Evolutionary conservation across 2,113 vertebrate genomes (phyloP).

Genomic region (Passer domesticus): DNA sequence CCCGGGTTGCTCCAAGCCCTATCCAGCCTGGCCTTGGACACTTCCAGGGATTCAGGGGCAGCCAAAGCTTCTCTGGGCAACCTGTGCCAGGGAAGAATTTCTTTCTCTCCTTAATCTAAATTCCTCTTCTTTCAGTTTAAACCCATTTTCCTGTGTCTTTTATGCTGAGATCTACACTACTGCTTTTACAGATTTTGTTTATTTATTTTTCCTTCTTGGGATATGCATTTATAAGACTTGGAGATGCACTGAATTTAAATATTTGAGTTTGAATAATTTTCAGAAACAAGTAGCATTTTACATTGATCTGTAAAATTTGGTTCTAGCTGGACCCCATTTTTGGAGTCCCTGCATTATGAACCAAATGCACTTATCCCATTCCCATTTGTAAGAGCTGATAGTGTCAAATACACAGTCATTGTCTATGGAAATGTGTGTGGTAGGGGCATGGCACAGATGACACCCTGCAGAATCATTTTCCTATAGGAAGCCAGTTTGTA

Average conservation of each 20-base stretch:
- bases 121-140: neutral
- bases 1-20: neutral
- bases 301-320: neutral
- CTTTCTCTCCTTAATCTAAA: neutral
- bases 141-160: neutral
- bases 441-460: neutral
- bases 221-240: neutral
- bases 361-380: neutral
- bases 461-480: neutral
- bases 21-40: neutral
- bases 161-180: neutral
- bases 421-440: neutral
- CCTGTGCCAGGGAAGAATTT: neutral
- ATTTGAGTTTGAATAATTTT: neutral
- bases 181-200: neutral
- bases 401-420: fast-evolving
- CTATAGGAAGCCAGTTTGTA: neutral
- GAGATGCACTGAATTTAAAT: neutral
- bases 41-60: neutral
- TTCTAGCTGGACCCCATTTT: neutral
- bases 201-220: neutral
- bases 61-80: neutral
- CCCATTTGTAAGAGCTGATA: neutral
- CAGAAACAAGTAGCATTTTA: neutral
- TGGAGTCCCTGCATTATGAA: neutral